Base-by-base conservation (phyloP, 2,888 invertebrate genomes). In the Dendrolimus pini region DNA sequence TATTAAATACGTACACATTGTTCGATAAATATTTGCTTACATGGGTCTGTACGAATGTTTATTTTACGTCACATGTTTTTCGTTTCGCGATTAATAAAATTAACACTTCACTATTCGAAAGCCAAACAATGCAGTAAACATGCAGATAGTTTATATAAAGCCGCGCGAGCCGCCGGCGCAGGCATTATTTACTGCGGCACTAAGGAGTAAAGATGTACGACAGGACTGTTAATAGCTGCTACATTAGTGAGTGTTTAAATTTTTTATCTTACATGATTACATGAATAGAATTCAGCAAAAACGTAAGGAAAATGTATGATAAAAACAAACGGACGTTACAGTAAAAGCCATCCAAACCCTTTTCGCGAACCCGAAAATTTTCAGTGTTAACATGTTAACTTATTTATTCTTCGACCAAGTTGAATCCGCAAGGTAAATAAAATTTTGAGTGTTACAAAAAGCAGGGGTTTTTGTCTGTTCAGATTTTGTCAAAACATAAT, bases 401-500 rank as follows among this genome's bases (percentile, higher is more conserved):
- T 56, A 59, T 62, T 62, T 60, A 58, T 56, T 42, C 58, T 55
- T 59, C 53, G 52, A 52, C 41, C 47, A 61, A 71, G 56, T 62
- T 59, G 60, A 57, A 62, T 62, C 56, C 60, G 30, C 57, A 59
- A 60, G 59, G 52, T 59, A 56, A 62, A 66, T 61, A 59, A 64
- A 58, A 62, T 60, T 58, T 41, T 54, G 54, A 59, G 61, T 60
- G 59, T 58, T 60, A 55, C 62, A 62, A 63, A 55, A 65, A 60
- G 59, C 60, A 60, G 60, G 61, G 59, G 12, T 66, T 66, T 65
- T 63, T 68, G 66, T 67, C 30, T 30, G 30, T 70, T 65, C 60
- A 64, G 65, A 69, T 68, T 74, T 69, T 66, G 68, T 69, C 67
- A 70, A 75, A 71, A 72, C 64, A 76, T 77, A 80, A 79, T 76